Evolutionary conservation across 2,888 invertebrate species (phyloP), one percentile per base, ranked within the genome.

Genomic region (Cataglyphis altisquamis): DNA sequence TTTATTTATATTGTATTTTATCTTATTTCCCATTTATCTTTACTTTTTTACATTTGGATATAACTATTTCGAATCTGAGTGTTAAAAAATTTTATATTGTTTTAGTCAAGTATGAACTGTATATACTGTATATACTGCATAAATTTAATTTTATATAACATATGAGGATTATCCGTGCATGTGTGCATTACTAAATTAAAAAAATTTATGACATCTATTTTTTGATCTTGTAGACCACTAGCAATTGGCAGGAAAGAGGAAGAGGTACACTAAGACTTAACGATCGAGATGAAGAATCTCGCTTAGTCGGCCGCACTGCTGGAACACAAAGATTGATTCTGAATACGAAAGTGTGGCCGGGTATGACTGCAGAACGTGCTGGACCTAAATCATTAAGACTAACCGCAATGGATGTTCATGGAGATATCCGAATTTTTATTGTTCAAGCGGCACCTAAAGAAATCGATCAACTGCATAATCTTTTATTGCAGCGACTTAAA

Each of bases 311-410:
- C 94, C 96, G 99, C 86, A 98, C 98, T 41, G 96, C 98, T 25
- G 99, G 99, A 72, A 98, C 98, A 91, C 96, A 98, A 89, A 96
- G 98, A 80, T 97, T 99, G 75, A 97, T 99, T 92, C 96, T 99
- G 83, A 99, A 99, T 95, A 98, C 99, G 60, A 98, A 98, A 96
- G 97, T 97, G 87, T 99, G 98, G 98, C 96, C 97, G 8, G 98
- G 97, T 86, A 99, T 99, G 99, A 97, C 98, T 15, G 97, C 98
- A 36, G 98, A 98, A 94, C 96, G 97, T 87, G 98, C 98, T 3
- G 98, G 98, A 92, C 96, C 97, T 88, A 98, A 98, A 95, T 98
- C 98, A 87, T 96, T 99, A 41, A 96, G 98, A 87, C 96, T 99
- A 90, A 98, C 98, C 3, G 99, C 98, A 4, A 96, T 98, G 93